These are phyloP conservation scores for Lepidocolaptes lacrymiger DNA, from an alignment of 2,797 vertebrate species.

Conservation along the genomic window DNA sequence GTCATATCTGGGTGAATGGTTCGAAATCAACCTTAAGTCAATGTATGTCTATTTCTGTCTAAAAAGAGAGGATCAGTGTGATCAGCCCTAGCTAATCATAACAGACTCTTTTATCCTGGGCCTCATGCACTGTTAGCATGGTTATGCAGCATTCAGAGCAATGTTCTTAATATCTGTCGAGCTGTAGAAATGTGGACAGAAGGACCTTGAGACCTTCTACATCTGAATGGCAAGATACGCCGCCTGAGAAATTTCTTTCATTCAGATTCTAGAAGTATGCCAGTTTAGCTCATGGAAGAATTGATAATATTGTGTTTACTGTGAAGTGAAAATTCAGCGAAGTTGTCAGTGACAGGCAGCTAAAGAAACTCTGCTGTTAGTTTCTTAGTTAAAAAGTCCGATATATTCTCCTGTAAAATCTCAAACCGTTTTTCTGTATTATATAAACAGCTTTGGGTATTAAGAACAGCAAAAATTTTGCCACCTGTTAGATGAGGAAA, in stretches of 20 bases:
- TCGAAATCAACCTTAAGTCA: neutral
- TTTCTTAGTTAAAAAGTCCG: neutral
- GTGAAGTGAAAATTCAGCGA: neutral
- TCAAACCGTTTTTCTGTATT: neutral
- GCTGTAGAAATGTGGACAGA: neutral
- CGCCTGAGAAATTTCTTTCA: neutral
- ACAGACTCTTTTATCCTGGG: neutral
- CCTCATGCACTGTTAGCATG: neutral
- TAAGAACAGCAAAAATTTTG: conserved; percentile 26
- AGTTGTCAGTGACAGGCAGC: neutral
- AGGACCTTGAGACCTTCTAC: neutral
- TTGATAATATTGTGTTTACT: neutral
- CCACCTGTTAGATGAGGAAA: neutral
- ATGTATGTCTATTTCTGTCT: neutral
- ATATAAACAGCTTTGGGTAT: conserved; percentile 15
- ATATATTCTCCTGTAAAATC: neutral
- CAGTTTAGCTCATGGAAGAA: neutral
- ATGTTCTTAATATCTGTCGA: fast-evolving
- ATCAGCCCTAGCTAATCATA: neutral
- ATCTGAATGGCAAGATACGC: neutral
- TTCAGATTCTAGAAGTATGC: neutral
- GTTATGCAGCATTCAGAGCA: neutral
- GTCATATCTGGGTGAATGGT: neutral
- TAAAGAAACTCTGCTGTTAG: neutral
- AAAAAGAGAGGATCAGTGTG: neutral